Conservation (phyloP, 1,140 invertebrate species). For the Amyelois transitella region DNA sequence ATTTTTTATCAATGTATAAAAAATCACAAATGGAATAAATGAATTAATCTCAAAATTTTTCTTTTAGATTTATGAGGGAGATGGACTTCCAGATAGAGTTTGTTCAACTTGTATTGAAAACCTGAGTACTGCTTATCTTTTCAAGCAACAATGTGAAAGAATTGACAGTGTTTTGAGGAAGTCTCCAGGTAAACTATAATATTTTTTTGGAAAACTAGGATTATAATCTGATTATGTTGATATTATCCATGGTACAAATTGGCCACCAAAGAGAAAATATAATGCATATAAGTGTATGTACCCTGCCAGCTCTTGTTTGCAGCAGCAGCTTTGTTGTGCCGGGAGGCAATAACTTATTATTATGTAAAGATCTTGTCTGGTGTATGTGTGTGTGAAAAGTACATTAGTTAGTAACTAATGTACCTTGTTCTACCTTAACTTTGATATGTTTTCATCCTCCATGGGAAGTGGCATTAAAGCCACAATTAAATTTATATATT, state of each 20-base stretch:
- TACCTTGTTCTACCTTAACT: no score
- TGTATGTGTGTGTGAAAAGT: no score
- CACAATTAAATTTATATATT: slow-evolving; percentile 9
- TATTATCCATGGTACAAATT: not conserved
- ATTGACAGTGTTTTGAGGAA: slow-evolving; percentile 75
- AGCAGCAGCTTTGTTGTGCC: not conserved
- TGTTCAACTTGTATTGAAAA: slow-evolving; percentile 77
- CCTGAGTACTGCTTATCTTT: slow-evolving; percentile 77
- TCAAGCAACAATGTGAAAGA: slow-evolving; percentile 79
- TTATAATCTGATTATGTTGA: not conserved
- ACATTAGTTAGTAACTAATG: no score
- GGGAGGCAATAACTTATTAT: no score
- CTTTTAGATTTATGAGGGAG: slow-evolving; percentile 66
- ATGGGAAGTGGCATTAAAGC: no score
- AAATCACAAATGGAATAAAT: no score
- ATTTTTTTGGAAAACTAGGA: not conserved
- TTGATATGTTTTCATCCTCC: no score
- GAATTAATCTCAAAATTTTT: slow-evolving; percentile 1
- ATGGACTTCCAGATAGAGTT: slow-evolving; percentile 78
- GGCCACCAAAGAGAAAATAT: not conserved
- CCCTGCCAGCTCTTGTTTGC: not conserved
- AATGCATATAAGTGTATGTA: not conserved
- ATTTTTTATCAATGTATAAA: no score
- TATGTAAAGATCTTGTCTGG: no score
- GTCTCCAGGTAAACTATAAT: slow-evolving; percentile 52